Conservation (phyloP, 2,888 invertebrate species). For the Penaeus monodon region DNA sequence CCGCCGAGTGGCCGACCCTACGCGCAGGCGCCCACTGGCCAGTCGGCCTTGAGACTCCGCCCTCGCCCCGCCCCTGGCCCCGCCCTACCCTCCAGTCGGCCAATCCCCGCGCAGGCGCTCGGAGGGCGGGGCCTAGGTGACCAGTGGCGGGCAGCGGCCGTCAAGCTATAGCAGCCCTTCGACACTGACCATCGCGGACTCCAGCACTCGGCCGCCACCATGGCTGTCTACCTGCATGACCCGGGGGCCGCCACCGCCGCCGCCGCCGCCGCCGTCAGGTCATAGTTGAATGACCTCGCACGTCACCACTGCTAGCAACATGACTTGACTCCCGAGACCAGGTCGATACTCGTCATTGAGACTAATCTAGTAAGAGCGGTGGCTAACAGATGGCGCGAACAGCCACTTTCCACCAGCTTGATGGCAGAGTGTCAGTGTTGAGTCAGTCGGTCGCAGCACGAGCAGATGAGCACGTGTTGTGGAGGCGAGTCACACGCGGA, state of each 20-base stretch:
- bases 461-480: background rate
- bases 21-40: conserved; percentile 51
- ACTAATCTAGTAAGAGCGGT: conserved; percentile 33
- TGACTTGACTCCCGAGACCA: conserved; percentile 41
- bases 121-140: conserved; percentile 42
- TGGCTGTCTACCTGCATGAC: conserved; percentile 40
- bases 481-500: conserved; percentile 1
- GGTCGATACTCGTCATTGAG: conserved; percentile 42
- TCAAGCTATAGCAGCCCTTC: conserved; percentile 39
- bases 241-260: background rate
- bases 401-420: conserved; percentile 26
- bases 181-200: conserved; percentile 50
- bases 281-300: conserved; percentile 52
- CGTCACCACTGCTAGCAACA: conserved; percentile 35
- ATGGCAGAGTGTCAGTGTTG: conserved; percentile 24
- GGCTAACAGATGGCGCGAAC: conserved; percentile 54
- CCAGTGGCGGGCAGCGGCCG: conserved; percentile 43
- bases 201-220: conserved; percentile 43
- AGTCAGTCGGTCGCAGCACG: background rate
- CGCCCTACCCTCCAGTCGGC: conserved; percentile 25
- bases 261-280: conserved; percentile 42
- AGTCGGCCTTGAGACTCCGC: conserved; percentile 33
- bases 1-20: conserved; percentile 24
- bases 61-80: conserved; percentile 39
- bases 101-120: conserved; percentile 34